phyloP scores from a whole-genome alignment of 2,113 vertebrate genomes.

The Crocuta crocuta region DNA sequence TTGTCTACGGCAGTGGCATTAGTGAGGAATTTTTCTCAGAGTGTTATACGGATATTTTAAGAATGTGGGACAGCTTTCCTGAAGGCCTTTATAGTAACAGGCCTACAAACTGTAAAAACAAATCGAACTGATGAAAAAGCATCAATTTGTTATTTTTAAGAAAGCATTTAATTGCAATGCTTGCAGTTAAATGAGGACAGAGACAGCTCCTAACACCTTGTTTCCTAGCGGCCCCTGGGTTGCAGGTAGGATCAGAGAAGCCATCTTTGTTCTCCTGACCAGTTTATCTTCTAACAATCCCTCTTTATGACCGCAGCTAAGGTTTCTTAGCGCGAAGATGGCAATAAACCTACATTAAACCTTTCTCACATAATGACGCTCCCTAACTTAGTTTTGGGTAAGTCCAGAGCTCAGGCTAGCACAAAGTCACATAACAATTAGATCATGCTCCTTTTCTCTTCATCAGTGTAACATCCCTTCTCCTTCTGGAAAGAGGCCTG shows the following conservation, averaged over 20 bases:
- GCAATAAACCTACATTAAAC: neutral
- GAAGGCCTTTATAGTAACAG: neutral
- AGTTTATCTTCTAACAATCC: neutral
- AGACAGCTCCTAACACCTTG: neutral
- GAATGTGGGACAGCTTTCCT: conserved; percentile 20
- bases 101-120: conserved; percentile 24
- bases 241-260: neutral
- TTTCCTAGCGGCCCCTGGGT: conserved; percentile 3
- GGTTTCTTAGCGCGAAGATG: neutral
- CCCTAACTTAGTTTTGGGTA: neutral
- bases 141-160: neutral
- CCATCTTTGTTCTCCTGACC: conserved; percentile 21
- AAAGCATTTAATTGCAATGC: neutral
- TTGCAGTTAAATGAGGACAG: neutral
- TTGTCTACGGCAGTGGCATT: neutral
- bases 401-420: neutral
- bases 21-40: conserved; percentile 43
- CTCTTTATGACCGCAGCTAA: neutral
- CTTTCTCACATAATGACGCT: neutral
- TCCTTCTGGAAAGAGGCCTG: neutral
- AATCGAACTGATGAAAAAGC: neutral
- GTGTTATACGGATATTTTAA: conserved; percentile 27
- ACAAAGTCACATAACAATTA: neutral
- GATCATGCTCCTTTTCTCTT: neutral
- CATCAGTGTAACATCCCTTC: neutral